Percentiles rank a stretch among this genome's conserved stretches.
Evolutionary conservation across 2,888 invertebrate species (phyloP).

Genomic region (Sarcophaga carnaria): DNA sequence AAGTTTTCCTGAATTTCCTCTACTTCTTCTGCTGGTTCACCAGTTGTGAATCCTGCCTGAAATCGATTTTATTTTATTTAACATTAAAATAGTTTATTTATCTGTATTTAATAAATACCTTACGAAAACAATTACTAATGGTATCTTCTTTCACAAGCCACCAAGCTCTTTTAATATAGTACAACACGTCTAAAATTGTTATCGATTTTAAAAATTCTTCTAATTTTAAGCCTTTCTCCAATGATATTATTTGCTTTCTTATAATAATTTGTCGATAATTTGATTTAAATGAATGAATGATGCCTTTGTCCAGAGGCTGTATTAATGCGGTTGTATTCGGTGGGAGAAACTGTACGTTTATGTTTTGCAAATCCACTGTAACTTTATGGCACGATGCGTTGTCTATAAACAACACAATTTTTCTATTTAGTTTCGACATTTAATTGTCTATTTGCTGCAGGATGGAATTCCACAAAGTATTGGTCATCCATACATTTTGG

Average conservation of each 20-base stretch:
- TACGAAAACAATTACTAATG: slow-evolving; percentile 61
- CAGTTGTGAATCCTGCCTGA: no score
- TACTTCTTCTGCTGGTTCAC: no score
- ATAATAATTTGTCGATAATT: slow-evolving; percentile 57
- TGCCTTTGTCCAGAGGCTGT: slow-evolving; percentile 64
- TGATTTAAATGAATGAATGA: slow-evolving; percentile 60
- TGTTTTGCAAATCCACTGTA: slow-evolving; percentile 54
- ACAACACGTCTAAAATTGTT: slow-evolving; percentile 45
- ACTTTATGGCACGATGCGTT: slow-evolving; percentile 62
- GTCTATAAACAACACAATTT: slow-evolving; percentile 48
- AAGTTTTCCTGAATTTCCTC: not conserved
- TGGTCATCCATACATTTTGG: slow-evolving; percentile 58
- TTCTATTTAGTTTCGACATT: slow-evolving; percentile 54
- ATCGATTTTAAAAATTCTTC: slow-evolving; percentile 58
- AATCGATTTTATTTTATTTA: not conserved
- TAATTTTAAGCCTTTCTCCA: slow-evolving; percentile 49
- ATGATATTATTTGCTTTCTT: slow-evolving; percentile 56
- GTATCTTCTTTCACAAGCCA: slow-evolving; percentile 55
- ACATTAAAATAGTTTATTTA: not conserved
- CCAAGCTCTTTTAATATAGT: slow-evolving; percentile 46
- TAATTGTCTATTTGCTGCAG: slow-evolving; percentile 50
- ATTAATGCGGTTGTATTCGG: slow-evolving; percentile 59
- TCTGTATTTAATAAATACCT: slow-evolving; percentile 32
- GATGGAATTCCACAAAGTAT: slow-evolving; percentile 53
- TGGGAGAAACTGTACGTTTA: slow-evolving; percentile 61